Percentiles rank a stretch among this genome's conserved stretches.
phyloP scores from a whole-genome alignment of 1,140 invertebrate genomes.

The Helicorthomorpha holstii region DNA sequence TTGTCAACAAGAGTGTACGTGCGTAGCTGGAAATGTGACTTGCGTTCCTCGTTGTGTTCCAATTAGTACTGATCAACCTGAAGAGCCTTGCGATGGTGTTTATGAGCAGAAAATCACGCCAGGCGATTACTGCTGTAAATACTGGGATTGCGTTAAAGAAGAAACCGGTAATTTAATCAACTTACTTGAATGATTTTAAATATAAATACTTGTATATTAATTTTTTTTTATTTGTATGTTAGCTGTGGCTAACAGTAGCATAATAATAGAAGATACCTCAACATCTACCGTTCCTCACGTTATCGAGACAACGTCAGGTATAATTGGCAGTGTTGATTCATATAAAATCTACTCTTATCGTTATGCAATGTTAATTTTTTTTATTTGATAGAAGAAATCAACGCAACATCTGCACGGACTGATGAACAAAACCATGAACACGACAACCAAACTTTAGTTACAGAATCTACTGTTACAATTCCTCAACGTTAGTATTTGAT shows the following conservation, averaged over 20 bases:
- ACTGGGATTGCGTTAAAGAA: slow-evolving; percentile 19
- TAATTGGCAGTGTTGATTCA: too few relatives aligned
- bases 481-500: too few relatives aligned
- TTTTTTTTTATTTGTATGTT: background rate
- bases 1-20: slow-evolving; percentile 68
- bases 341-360: too few relatives aligned
- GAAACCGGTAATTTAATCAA: background rate
- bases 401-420: too few relatives aligned
- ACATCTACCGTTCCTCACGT: too few relatives aligned
- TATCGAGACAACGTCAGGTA: too few relatives aligned
- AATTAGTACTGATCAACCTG: slow-evolving; percentile 50
- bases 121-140: slow-evolving; percentile 47
- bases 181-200: background rate
- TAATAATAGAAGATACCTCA: too few relatives aligned
- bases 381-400: too few relatives aligned
- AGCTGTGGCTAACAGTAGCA: background rate
- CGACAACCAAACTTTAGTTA: too few relatives aligned
- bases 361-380: too few relatives aligned
- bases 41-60: slow-evolving; percentile 60
- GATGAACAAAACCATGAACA: too few relatives aligned
- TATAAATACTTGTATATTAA: background rate
- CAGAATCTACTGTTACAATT: too few relatives aligned
- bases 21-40: slow-evolving; percentile 65
- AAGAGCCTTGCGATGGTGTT: slow-evolving; percentile 44
- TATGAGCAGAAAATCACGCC: slow-evolving; percentile 47